A percentile compares a stretch with the other conserved stretches of the same genome.
Evolutionary conservation across 1,140 invertebrate genomes (phyloP).

Genomic region (Aethina tumida): DNA sequence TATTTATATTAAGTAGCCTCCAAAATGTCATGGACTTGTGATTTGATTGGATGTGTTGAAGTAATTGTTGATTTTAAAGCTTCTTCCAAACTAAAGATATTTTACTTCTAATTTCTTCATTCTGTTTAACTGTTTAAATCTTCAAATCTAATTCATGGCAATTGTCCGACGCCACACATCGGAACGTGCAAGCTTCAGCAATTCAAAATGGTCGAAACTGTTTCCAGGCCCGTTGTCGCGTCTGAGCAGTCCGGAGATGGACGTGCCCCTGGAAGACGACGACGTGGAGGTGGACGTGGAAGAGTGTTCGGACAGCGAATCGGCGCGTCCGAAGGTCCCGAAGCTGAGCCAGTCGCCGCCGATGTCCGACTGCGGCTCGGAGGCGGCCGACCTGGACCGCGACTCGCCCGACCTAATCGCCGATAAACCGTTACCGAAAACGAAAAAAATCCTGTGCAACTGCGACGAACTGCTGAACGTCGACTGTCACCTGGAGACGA

Average conservation of each 20-base stretch:
- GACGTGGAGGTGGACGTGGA: constrained; percentile 36
- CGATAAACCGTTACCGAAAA: constrained; percentile 21
- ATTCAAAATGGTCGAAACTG: too few relatives aligned
- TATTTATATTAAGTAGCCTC: too few relatives aligned
- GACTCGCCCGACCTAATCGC: constrained; percentile 29
- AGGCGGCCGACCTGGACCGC: constrained; percentile 29
- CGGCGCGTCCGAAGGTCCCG: constrained; percentile 20
- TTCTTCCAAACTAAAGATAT: too few relatives aligned
- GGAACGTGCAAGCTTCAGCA: too few relatives aligned
- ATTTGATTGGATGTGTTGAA: too few relatives aligned
- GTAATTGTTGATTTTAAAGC: too few relatives aligned
- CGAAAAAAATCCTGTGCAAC: constrained; percentile 54
- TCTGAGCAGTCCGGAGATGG: constrained; percentile 26
- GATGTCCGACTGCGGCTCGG: constrained; percentile 32
- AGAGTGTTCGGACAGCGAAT: constrained; percentile 34
- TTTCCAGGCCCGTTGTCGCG: constrained; percentile 24
- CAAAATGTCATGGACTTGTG: too few relatives aligned
- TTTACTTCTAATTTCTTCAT: too few relatives aligned
- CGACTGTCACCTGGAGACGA: constrained; percentile 86
- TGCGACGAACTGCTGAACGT: constrained; percentile 75
- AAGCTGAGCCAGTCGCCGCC: constrained; percentile 26
- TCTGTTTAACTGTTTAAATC: too few relatives aligned
- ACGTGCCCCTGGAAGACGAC: constrained; percentile 31
- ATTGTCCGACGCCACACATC: too few relatives aligned
- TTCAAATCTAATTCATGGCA: too few relatives aligned